Conservation (phyloP, 2,113 vertebrate genomes). For the Notothenia coriiceps region DNA sequence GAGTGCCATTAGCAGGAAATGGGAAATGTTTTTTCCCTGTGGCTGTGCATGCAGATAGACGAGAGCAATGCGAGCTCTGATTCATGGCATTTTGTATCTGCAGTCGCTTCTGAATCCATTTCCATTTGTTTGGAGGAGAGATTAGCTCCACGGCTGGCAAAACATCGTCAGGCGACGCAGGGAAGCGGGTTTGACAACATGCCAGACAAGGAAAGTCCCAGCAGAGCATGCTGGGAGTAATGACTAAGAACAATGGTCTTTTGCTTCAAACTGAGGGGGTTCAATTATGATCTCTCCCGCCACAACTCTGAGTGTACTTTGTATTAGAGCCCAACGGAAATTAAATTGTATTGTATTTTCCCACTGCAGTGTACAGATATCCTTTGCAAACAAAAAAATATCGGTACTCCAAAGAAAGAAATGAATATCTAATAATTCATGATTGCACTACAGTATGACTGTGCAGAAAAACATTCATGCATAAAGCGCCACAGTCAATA, state of each 20-base stretch:
- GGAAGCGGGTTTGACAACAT: constrained; percentile 47
- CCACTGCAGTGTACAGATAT: not conserved
- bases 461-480: not conserved
- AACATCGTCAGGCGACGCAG: constrained; percentile 20
- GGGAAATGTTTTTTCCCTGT: not conserved
- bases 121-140: constrained; percentile 63
- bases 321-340: constrained; percentile 26
- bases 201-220: constrained; percentile 53
- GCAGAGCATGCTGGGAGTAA: constrained; percentile 58
- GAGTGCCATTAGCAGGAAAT: constrained; percentile 49
- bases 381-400: not conserved
- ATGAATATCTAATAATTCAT: not conserved
- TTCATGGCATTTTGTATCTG: constrained; percentile 45
- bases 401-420: not conserved
- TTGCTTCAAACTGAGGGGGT: constrained; percentile 37
- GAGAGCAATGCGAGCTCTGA: constrained; percentile 26
- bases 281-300: constrained; percentile 49
- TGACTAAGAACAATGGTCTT: constrained; percentile 51
- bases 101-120: constrained; percentile 48
- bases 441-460: not conserved
- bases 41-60: constrained; percentile 42
- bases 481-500: not conserved
- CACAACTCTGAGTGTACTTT: constrained; percentile 24
- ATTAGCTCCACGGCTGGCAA: constrained; percentile 43
- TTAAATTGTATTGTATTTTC: not conserved